Conservation (phyloP, 2,888 invertebrate genomes). For the Elysia crispata region DNA sequence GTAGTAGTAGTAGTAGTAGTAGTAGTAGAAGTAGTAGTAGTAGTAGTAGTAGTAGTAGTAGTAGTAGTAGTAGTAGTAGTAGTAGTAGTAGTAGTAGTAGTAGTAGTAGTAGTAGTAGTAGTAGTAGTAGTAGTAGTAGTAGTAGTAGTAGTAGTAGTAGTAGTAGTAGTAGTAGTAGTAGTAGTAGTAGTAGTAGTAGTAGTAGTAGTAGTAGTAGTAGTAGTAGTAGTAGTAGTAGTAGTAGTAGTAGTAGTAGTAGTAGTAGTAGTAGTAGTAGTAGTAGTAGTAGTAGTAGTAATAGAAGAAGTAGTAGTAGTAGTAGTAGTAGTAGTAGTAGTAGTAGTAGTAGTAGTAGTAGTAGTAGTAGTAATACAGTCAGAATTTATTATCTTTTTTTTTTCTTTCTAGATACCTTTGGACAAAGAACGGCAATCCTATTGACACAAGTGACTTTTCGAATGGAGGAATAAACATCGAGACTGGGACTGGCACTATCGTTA, state of each 20-base stretch:
- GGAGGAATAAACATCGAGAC: too few species aligned
- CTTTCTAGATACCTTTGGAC: neutral
- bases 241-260: constrained; percentile 40
- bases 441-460: too few species aligned
- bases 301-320: neutral
- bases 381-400: neutral
- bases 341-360: constrained; percentile 24
- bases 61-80: constrained; percentile 45
- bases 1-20: constrained; percentile 19
- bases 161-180: constrained; percentile 40
- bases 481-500: too few species aligned
- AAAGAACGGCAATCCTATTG: neutral
- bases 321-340: constrained; percentile 13
- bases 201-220: constrained; percentile 39
- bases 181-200: constrained; percentile 39
- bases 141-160: constrained; percentile 38
- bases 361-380: too few species aligned
- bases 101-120: constrained; percentile 40
- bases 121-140: constrained; percentile 33
- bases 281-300: constrained; percentile 10
- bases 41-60: constrained; percentile 45
- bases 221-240: constrained; percentile 43
- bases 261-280: constrained; percentile 33
- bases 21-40: constrained; percentile 13
- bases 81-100: constrained; percentile 46